Base-by-base conservation (phyloP, 2,797 vertebrate species). In the Alectoris magna region DNA sequence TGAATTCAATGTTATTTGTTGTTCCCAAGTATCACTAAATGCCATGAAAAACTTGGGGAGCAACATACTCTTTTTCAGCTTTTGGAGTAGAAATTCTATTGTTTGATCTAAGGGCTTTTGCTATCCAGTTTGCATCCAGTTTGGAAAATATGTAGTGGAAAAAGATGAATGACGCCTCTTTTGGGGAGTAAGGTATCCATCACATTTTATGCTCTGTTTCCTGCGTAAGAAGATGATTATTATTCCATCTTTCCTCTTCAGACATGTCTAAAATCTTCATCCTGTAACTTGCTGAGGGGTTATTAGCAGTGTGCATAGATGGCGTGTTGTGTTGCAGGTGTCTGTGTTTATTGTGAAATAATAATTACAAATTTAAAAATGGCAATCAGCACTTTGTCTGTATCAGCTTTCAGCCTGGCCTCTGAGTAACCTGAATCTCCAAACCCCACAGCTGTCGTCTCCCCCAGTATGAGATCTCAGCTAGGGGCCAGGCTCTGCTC, bases 281-380 rank as follows among this genome's bases (percentile, higher is more conserved):
- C 36, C 79, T 59, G 43, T 36, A 77, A 68, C 72, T 77, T 91
- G 70, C 39, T 72, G 69, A 85, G 92, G 87, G 62, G 62, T 89
- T 80, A 77, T 84, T 83, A 96, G 31, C 59, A 68, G 58, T n/a
- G 41, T 46, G 9, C 68, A 27, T 55, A 74, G 84, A 58, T 31
- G n/a, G 14, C 8, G 27, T 82, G 91, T 87, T 95, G 69, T 91
- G 84, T 93, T 89, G 87, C 93, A 95, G 91, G 88, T 94, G 86
- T 89, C 80, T 71, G 1, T 83, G 84, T 96, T 94, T 95, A 91
- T 91, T 94, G 91, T 79, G 78, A 91, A 91, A 87, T 88, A 38
- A 39, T 59, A 71, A 67, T 44, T 67, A 34, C 49, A 92, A 80
- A 91, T 39, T 48, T 41, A 38, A 92, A 85, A 91, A 83, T 90